A percentile compares a stretch with the other conserved stretches of the same genome.
phyloP scores from a whole-genome alignment of 1,140 invertebrate genomes.

The Limonius californicus region DNA sequence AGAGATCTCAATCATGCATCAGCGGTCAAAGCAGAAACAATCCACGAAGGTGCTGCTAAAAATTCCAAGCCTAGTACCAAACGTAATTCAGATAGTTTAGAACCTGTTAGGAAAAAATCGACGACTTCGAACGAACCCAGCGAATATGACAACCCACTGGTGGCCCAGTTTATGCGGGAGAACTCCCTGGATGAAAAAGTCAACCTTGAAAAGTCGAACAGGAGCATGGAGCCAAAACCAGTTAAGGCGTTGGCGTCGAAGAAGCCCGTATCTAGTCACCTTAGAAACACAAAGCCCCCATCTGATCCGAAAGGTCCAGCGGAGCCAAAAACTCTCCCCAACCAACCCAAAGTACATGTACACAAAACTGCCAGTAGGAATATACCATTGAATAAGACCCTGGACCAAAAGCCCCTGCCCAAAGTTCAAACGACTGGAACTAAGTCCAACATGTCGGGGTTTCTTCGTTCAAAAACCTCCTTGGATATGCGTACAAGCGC shows the following conservation, averaged over 20 bases:
- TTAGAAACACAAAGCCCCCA: not conserved
- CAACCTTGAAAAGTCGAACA: not conserved
- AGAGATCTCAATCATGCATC: no score
- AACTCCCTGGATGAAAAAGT: constrained; percentile 33
- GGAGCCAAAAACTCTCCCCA: not conserved
- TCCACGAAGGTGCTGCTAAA: no score
- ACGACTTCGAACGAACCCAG: not conserved
- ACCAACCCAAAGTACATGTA: not conserved
- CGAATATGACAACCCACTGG: constrained; percentile 33
- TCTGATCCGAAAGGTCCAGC: not conserved
- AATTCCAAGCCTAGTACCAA: not conserved
- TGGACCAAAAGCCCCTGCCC: not conserved
- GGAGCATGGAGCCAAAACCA: not conserved
- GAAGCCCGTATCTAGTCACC: constrained; percentile 2
- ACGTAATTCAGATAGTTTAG: not conserved
- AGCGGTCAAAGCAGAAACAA: no score
- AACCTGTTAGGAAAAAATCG: not conserved
- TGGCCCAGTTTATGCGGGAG: constrained; percentile 38
- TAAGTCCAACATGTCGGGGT: constrained; percentile 24
- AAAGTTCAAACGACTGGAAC: not conserved
- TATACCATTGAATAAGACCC: not conserved
- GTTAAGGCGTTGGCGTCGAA: no score
- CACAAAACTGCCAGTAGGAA: not conserved
- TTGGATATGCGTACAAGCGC: constrained; percentile 48
- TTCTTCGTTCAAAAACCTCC: constrained; percentile 52